phyloP scores from a whole-genome alignment of 2,113 vertebrate species.

The Choloepus hoffmanni region DNA sequence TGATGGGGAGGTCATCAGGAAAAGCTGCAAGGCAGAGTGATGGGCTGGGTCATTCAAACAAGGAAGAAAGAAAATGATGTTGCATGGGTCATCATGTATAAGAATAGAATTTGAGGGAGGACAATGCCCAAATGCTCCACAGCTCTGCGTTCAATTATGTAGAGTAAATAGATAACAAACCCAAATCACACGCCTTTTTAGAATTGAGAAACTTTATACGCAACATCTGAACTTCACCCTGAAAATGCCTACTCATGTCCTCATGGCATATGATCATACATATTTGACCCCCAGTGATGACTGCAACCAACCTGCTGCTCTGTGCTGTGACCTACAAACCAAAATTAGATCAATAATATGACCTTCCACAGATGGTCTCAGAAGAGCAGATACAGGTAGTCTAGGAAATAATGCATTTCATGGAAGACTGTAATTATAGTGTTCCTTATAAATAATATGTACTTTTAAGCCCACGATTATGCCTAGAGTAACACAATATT shows the following conservation, averaged over 20 bases:
- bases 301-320: background rate
- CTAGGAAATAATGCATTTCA: constrained; percentile 51
- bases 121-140: background rate
- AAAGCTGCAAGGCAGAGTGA: background rate
- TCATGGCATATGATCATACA: background rate
- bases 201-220: background rate
- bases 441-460: constrained; percentile 17
- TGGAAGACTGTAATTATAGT: constrained; percentile 44
- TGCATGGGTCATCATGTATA: background rate
- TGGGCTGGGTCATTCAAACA: background rate
- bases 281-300: background rate
- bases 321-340: background rate
- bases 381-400: background rate
- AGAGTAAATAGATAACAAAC: background rate
- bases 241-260: background rate
- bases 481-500: background rate
- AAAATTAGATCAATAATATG: constrained; percentile 46
- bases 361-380: background rate
- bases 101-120: background rate
- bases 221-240: background rate
- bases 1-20: background rate
- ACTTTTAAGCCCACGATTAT: constrained; percentile 56
- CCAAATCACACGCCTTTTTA: background rate
- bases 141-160: background rate
- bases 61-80: background rate